Evolutionary conservation across 92 coral and sea anemone genomes (phyloP).

Genomic region (Epizoanthus ramosus): DNA sequence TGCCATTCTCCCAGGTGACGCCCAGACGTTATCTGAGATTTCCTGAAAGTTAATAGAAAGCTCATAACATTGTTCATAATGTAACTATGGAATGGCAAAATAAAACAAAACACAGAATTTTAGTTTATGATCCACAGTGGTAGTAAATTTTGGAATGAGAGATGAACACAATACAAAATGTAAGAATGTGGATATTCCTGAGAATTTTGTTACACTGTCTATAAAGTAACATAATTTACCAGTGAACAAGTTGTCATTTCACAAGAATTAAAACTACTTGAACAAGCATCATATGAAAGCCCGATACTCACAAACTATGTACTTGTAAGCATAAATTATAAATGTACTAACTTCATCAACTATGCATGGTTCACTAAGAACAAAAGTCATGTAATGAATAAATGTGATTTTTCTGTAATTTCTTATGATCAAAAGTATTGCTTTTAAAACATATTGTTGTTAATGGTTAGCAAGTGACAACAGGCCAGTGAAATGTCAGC

Average conservation of each 20-base stretch:
- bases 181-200: conserved; percentile 13
- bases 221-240: neutral
- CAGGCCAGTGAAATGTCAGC: no score
- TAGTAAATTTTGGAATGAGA: neutral
- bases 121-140: no score
- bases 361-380: no score
- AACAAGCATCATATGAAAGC: neutral
- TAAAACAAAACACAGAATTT: neutral
- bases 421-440: no score
- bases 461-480: no score
- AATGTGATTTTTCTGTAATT: no score
- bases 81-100: neutral
- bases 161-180: neutral
- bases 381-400: no score
- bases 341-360: no score
- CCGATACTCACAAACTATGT: no score
- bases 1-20: conserved; percentile 23
- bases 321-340: no score
- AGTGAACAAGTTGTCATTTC: neutral
- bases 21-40: conserved; percentile 10
- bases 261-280: neutral
- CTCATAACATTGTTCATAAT: neutral
- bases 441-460: no score
- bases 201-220: conserved; percentile 6
- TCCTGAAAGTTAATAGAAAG: conserved; percentile 15